A percentile compares a stretch with the other conserved stretches of the same genome.
These are phyloP conservation scores for Pterocles orientalis DNA, from an alignment of 2,113 vertebrate genomes.

Conservation along the genomic window DNA sequence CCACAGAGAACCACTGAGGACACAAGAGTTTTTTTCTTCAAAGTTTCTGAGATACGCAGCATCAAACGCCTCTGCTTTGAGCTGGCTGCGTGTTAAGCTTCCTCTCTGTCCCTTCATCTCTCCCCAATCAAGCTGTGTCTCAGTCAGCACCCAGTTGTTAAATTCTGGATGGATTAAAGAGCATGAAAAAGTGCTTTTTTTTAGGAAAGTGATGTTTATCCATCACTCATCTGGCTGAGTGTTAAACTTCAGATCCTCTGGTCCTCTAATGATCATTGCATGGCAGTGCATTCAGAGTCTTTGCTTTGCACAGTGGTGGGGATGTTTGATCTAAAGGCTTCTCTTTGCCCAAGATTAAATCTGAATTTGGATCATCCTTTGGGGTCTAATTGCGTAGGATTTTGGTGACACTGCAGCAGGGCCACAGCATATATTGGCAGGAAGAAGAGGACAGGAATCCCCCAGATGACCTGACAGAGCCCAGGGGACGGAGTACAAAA, in stretches of 20 bases:
- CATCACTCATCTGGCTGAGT: constrained; percentile 13
- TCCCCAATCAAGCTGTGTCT: constrained; percentile 33
- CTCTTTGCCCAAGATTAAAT: constrained; percentile 44
- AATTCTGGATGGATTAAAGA: constrained; percentile 64
- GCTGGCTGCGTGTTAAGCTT: constrained; percentile 34
- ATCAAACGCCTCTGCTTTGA: constrained; percentile 9
- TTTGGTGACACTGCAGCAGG: not conserved
- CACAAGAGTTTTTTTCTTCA: constrained; percentile 47
- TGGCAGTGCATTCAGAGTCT: not conserved
- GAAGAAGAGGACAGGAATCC: constrained; percentile 2
- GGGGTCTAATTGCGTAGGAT: constrained; percentile 49
- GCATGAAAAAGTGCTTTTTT: constrained; percentile 20
- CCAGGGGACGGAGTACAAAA: not conserved
- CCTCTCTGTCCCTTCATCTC: constrained; percentile 43
- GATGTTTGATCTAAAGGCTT: constrained; percentile 43
- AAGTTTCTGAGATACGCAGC: constrained; percentile 34
- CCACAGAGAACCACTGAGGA: constrained; percentile 19
- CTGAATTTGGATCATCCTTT: constrained; percentile 43
- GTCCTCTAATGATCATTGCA: constrained; percentile 19
- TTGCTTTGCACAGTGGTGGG: constrained; percentile 5
- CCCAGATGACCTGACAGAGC: not conserved
- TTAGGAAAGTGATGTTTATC: constrained; percentile 32
- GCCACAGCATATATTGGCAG: not conserved
- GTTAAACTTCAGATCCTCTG: constrained; percentile 23
- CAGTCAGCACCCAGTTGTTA: constrained; percentile 55